Conservation (phyloP, 2,113 vertebrate species). For the Sander lucioperca region DNA sequence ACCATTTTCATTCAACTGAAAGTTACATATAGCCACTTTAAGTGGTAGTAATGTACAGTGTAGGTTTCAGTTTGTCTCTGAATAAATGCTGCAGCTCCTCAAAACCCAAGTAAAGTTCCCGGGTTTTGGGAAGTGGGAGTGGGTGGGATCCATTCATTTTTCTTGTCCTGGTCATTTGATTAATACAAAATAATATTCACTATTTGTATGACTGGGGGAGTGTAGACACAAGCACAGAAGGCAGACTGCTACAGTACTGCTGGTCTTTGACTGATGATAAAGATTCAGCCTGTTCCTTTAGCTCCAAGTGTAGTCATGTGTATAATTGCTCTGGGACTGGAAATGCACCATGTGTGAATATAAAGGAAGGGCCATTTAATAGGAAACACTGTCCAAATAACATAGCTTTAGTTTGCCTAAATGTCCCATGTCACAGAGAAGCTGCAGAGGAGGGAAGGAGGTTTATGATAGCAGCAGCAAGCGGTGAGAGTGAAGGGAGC, state of each 20-base stretch:
- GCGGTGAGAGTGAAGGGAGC: slow-evolving; percentile 1
- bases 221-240: slow-evolving; percentile 72
- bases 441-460: slow-evolving; percentile 57
- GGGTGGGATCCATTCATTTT: slow-evolving; percentile 7
- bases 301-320: slow-evolving; percentile 84
- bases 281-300: slow-evolving; percentile 79
- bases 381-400: slow-evolving; percentile 82
- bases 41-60: too few relatives aligned
- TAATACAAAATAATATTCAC: slow-evolving; percentile 75
- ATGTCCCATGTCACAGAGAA: slow-evolving; percentile 74
- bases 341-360: slow-evolving; percentile 84
- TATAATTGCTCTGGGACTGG: slow-evolving; percentile 83
- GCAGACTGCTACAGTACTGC: slow-evolving; percentile 58
- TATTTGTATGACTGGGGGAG: slow-evolving; percentile 79
- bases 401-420: slow-evolving; percentile 74
- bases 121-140: too few relatives aligned
- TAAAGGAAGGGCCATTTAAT: slow-evolving; percentile 79
- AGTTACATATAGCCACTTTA: too few relatives aligned
- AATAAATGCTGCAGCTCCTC: too few relatives aligned
- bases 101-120: too few relatives aligned
- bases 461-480: slow-evolving; percentile 45
- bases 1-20: too few relatives aligned
- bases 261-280: slow-evolving; percentile 80
- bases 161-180: slow-evolving; percentile 71
- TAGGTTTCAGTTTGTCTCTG: too few relatives aligned